Evolutionary conservation across 1,140 invertebrate genomes (phyloP).

Genomic region (Saccostrea echinata): DNA sequence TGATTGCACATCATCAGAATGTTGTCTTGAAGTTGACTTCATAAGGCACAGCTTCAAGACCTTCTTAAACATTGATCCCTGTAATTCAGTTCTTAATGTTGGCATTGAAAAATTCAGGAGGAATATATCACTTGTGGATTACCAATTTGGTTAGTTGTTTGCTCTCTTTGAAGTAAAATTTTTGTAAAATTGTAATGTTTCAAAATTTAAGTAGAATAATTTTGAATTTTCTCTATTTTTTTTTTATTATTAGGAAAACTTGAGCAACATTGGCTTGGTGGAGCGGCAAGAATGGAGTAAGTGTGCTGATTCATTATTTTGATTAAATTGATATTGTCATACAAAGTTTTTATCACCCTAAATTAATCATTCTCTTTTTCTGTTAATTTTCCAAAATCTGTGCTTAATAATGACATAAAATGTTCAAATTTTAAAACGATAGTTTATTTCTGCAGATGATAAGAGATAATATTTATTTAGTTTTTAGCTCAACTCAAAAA

Average conservation of each 20-base stretch:
- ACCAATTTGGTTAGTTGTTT: conserved; percentile 26
- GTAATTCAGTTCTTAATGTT: conserved; percentile 47
- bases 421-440: too few relatives aligned
- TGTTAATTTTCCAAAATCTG: too few relatives aligned
- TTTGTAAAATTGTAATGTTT: too few relatives aligned
- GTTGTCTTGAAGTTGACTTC: conserved; percentile 56
- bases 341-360: too few relatives aligned
- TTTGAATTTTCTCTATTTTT: background rate
- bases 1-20: conserved; percentile 54
- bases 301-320: background rate
- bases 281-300: conserved; percentile 7
- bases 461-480: too few relatives aligned
- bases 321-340: too few relatives aligned
- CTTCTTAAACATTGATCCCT: conserved; percentile 56
- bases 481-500: too few relatives aligned
- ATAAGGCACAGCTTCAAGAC: conserved; percentile 49
- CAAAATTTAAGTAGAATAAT: too few relatives aligned
- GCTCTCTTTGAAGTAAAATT: too few relatives aligned
- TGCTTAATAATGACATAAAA: too few relatives aligned
- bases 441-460: too few relatives aligned
- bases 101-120: conserved; percentile 58
- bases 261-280: conserved; percentile 10
- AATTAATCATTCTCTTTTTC: too few relatives aligned
- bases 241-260: background rate
- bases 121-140: conserved; percentile 42